phyloP scores from a whole-genome alignment of 1,140 invertebrate genomes.

The Drosophila sproati region DNA sequence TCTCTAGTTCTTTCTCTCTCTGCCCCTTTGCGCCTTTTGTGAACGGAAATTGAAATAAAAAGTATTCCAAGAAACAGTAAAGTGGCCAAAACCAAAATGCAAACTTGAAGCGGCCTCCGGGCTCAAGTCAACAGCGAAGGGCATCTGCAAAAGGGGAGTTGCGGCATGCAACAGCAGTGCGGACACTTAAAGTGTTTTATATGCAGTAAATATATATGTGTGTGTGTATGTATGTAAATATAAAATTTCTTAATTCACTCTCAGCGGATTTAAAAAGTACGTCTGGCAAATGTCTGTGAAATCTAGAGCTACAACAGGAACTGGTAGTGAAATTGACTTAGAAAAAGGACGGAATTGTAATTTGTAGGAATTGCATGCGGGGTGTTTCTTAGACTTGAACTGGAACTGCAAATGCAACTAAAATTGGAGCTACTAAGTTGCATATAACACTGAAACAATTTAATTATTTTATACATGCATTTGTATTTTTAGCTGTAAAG shows the following conservation, averaged over 20 bases:
- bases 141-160: not conserved
- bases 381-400: not conserved
- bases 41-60: slow-evolving; percentile 80
- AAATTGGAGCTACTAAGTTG: too few species aligned
- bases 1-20: not conserved
- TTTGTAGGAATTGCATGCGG: not conserved
- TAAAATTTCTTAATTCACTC: slow-evolving; percentile 70
- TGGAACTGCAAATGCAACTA: slow-evolving; percentile 1
- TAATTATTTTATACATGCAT: too few species aligned
- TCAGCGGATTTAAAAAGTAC: slow-evolving; percentile 10
- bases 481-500: too few species aligned
- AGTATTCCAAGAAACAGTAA: slow-evolving; percentile 45
- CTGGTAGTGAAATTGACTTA: not conserved
- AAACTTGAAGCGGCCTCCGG: slow-evolving; percentile 65
- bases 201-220: slow-evolving; percentile 40
- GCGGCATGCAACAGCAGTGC: slow-evolving; percentile 47
- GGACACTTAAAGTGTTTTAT: slow-evolving; percentile 46
- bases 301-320: not conserved
- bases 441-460: too few species aligned
- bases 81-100: slow-evolving; percentile 45
- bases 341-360: not conserved
- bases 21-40: slow-evolving; percentile 38
- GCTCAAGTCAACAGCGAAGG: slow-evolving; percentile 29
- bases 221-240: too few species aligned
- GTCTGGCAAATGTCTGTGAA: not conserved